phyloP scores from a whole-genome alignment of 1,140 invertebrate genomes.

The Magallana angulata region DNA sequence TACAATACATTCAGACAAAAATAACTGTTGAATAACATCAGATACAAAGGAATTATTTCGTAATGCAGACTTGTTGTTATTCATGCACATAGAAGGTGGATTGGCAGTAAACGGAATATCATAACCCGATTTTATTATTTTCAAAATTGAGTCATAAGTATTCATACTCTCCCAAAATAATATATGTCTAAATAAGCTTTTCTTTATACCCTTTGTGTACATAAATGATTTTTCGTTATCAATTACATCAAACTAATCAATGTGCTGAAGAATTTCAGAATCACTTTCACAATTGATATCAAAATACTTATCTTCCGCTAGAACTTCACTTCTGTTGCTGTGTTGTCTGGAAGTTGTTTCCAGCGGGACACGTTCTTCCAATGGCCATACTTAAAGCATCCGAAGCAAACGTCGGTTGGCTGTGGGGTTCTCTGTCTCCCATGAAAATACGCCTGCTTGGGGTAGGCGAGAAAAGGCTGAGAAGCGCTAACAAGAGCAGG shows the following conservation, averaged over 20 bases:
- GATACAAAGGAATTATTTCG: constrained; percentile 28
- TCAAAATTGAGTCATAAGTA: constrained; percentile 29
- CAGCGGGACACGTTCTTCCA: constrained; percentile 28
- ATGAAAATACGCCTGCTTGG: background rate
- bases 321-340: background rate
- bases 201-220: constrained; percentile 11
- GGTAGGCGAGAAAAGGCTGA: background rate
- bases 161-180: constrained; percentile 2
- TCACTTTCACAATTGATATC: constrained; percentile 9
- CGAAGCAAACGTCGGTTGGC: constrained; percentile 16
- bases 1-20: background rate
- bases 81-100: constrained; percentile 3
- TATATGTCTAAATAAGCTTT: constrained; percentile 3
- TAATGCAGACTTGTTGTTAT: constrained; percentile 37
- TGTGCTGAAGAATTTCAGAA: background rate
- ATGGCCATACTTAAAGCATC: constrained; percentile 16
- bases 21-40: constrained; percentile 22
- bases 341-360: background rate
- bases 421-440: constrained; percentile 3
- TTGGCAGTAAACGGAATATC: constrained; percentile 3
- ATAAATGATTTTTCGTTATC: background rate
- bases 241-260: constrained; percentile 28
- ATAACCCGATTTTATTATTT: constrained; percentile 37
- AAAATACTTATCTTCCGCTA: constrained; percentile 1
- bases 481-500: too few relatives aligned